Conservation (phyloP, 2,888 invertebrate species). For the Drosophila quinaria region DNA sequence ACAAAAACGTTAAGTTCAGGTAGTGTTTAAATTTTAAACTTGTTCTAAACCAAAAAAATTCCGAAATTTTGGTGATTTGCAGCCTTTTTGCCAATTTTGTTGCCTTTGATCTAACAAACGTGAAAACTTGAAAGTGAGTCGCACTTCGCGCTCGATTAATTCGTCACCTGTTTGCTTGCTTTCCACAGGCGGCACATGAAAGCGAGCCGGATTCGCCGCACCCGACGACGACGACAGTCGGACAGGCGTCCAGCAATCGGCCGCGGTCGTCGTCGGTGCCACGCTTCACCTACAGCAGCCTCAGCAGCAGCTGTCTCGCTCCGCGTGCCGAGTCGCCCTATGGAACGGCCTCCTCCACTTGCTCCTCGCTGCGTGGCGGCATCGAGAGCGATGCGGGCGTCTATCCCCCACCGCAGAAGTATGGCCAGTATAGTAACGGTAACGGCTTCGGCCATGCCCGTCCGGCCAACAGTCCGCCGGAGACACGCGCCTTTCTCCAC, state of each 20-base stretch:
- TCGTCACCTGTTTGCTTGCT: constrained; percentile 49
- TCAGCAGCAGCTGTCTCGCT: constrained; percentile 23
- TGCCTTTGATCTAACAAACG: constrained; percentile 19
- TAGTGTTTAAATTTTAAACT: too few relatives aligned
- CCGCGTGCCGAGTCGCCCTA: constrained; percentile 81
- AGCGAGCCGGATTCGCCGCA: constrained; percentile 84
- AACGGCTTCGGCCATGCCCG: constrained; percentile 38
- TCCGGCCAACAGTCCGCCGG: constrained; percentile 82
- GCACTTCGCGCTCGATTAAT: constrained; percentile 59
- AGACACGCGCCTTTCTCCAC: constrained; percentile 84
- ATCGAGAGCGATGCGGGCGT: constrained; percentile 73
- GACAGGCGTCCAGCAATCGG: constrained; percentile 53
- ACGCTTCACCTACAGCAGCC: constrained; percentile 74
- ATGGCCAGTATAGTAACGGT: constrained; percentile 6
- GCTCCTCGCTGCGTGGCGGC: constrained; percentile 79
- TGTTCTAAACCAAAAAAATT: too few relatives aligned
- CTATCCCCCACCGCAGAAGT: constrained; percentile 53
- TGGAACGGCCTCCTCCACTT: constrained; percentile 82
- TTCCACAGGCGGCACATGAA: constrained; percentile 81
- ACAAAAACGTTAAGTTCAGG: too few relatives aligned
- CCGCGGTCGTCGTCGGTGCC: constrained; percentile 82
- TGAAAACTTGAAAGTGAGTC: constrained; percentile 38
- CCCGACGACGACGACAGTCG: constrained; percentile 28
- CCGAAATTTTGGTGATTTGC: too few relatives aligned
- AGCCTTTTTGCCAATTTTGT: background rate